These are phyloP conservation scores for Clistopyga incitator DNA, from an alignment of 2,888 invertebrate species.

Conservation along the genomic window DNA sequence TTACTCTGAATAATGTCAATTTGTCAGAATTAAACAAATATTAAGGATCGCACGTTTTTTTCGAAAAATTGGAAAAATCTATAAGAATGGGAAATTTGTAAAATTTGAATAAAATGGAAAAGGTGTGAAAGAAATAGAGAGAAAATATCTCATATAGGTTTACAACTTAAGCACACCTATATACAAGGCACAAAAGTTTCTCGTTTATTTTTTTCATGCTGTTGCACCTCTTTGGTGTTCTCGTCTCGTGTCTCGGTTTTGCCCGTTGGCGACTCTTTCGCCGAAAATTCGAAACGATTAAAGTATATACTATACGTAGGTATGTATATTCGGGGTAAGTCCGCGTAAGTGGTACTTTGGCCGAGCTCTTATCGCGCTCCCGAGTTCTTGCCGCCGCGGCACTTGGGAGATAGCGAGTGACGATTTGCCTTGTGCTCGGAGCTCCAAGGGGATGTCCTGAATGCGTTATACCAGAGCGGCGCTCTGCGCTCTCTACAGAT, in stretches of 20 bases:
- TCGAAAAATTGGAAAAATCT: too few species aligned
- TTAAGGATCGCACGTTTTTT: too few species aligned
- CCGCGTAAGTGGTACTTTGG: constrained; percentile 64
- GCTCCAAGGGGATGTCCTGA: constrained; percentile 23
- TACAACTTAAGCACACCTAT: not conserved
- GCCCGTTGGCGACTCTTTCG: constrained; percentile 66
- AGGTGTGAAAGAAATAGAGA: too few species aligned
- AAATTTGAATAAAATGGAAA: too few species aligned
- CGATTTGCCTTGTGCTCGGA: constrained; percentile 32
- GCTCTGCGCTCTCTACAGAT: too few species aligned
- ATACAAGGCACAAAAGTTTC: constrained; percentile 27
- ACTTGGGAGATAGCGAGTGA: constrained; percentile 50
- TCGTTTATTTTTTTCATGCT: constrained; percentile 22
- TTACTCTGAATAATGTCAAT: too few species aligned
- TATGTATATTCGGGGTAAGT: constrained; percentile 55
- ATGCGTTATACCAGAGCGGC: constrained; percentile 7
- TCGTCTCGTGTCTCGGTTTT: constrained; percentile 38
- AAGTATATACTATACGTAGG: constrained; percentile 59
- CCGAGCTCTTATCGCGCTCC: constrained; percentile 62
- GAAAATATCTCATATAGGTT: constrained; percentile 13
- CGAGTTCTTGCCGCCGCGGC: constrained; percentile 33
- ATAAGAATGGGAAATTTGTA: too few species aligned
- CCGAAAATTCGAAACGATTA: constrained; percentile 67
- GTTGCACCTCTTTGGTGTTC: constrained; percentile 42
- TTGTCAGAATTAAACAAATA: too few species aligned